Base-by-base conservation (phyloP, 2,888 invertebrate genomes). In the Yponomeuta malinellus region DNA sequence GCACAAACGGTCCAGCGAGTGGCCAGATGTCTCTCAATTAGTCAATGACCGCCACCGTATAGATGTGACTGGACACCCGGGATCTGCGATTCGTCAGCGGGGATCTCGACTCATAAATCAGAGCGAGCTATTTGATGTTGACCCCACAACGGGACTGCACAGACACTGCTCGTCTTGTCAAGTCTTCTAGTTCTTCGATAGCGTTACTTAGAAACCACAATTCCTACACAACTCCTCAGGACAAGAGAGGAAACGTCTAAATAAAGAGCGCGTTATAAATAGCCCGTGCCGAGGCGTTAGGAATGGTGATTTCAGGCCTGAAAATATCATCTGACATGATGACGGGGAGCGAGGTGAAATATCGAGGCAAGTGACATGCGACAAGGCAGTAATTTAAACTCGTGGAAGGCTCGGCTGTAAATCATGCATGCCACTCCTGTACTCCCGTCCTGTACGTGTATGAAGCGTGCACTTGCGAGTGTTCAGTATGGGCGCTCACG, bases 381-480 rank as follows among this genome's bases (percentile, higher is more conserved):
- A 85, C 87, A 83, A 81, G 81, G 82, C 83, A 86, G 85, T 89
- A 89, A 90, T 89, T 90, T 86, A 90, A 87, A 81, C 83, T 81
- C 83, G 87, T 83, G 82, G 82, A 77, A 81, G 81, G 76, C 81
- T 79, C 83, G 70, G 70, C 84, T 75, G 84, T 91, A 89, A 89
- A 90, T 90, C 89, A 90, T 83, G 88, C 89, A 90, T 83, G 88
- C 84, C 86, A 83, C 87, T 86, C 86, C 89, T 81, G 86, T 78
- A 78, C 29, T 23, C 69, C 23, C 23, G 52, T 15, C 23, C 48
- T 10, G 12, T 48, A 59, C 52, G 12, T 59, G 52, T 59, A 59
- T 15, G 52, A 6, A 43, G 43, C 8, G 43, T 5, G 9, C 52
- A 59, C 52, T 68, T 33, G 43, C 29, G 68, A 37, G 33, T 43